Evolutionary conservation across 2,888 invertebrate species (phyloP).

Genomic region (Morpho deidamia): DNA sequence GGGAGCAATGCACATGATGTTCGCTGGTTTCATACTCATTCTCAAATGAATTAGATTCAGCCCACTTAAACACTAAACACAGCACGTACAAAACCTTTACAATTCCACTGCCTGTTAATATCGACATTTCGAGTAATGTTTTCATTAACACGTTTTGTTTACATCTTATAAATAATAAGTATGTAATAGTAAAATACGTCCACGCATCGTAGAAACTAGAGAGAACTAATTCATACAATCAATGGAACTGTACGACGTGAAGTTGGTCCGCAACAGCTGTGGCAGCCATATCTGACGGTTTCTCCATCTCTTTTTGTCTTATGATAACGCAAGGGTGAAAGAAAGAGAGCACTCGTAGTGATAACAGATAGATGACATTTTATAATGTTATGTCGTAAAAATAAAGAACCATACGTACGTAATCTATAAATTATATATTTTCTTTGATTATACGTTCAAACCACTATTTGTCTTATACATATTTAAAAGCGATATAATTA

Average conservation of each 20-base stretch:
- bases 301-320: not conserved
- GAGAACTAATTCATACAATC: constrained; percentile 12
- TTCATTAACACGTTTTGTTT: constrained; percentile 42
- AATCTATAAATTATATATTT: too few relatives aligned
- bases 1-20: constrained; percentile 76
- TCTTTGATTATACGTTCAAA: too few relatives aligned
- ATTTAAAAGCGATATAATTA: too few relatives aligned
- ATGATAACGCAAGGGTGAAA: not conserved
- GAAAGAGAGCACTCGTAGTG: constrained; percentile 2
- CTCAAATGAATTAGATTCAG: constrained; percentile 37
- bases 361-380: constrained; percentile 14
- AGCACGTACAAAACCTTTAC: constrained; percentile 36
- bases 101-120: constrained; percentile 30
- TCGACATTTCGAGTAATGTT: constrained; percentile 36
- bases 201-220: not conserved
- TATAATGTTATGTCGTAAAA: not conserved
- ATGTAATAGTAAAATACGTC: constrained; percentile 4
- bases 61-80: constrained; percentile 26
- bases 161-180: constrained; percentile 46
- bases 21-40: constrained; percentile 37
- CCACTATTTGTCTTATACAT: too few relatives aligned
- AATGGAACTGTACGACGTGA: constrained; percentile 11
- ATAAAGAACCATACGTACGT: too few relatives aligned
- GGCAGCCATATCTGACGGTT: constrained; percentile 8
- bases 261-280: constrained; percentile 17